Percentiles rank a stretch among this genome's conserved stretches.
These are phyloP conservation scores for Stenotaenia linearis DNA, from an alignment of 2,888 invertebrate genomes.

Conservation along the genomic window DNA sequence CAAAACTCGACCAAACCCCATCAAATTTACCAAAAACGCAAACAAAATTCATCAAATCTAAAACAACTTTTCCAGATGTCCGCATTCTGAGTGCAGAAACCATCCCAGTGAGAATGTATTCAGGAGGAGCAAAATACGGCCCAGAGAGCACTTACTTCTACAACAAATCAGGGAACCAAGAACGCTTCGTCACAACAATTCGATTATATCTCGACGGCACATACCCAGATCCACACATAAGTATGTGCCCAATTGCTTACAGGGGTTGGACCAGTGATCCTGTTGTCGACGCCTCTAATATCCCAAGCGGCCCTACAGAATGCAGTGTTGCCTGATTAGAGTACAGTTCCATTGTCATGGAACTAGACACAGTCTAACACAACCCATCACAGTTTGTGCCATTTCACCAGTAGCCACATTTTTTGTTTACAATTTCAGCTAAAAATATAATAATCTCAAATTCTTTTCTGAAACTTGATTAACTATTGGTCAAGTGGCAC, in stretches of 20 bases:
- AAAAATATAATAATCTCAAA: too few relatives aligned
- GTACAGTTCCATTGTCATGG: neutral
- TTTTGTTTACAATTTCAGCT: too few relatives aligned
- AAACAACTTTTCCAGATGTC: neutral
- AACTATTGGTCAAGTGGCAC: too few relatives aligned
- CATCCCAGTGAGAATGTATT: neutral
- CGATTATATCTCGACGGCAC: neutral
- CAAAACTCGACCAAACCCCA: neutral
- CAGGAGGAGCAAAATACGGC: neutral
- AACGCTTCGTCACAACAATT: slow-evolving; percentile 12
- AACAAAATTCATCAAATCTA: neutral
- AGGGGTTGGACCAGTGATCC: neutral
- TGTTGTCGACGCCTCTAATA: neutral
- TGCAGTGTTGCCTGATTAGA: neutral
- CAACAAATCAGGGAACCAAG: neutral
- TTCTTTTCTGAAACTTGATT: too few relatives aligned
- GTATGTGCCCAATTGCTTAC: slow-evolving; percentile 24
- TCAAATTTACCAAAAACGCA: slow-evolving; percentile 1
- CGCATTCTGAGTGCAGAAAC: slow-evolving; percentile 24
- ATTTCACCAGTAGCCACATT: too few relatives aligned
- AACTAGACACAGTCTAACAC: too few relatives aligned
- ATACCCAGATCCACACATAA: slow-evolving; percentile 22
- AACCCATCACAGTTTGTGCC: too few relatives aligned
- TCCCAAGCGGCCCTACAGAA: neutral
- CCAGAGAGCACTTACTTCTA: slow-evolving; percentile 21